Base-by-base conservation (phyloP, 2,888 invertebrate genomes). In the Nectonema munidae region DNA sequence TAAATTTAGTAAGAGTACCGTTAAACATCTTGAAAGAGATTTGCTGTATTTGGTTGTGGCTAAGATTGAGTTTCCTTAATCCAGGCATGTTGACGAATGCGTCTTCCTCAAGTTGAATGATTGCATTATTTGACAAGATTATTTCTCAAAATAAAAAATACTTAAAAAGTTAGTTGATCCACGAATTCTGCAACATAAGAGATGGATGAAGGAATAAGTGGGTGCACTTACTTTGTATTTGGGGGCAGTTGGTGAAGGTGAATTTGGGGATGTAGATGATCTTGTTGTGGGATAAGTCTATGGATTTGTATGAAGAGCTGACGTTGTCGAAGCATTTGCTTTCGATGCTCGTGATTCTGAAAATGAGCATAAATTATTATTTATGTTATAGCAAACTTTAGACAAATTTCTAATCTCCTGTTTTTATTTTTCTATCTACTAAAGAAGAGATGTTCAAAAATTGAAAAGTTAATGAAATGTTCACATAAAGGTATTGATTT, bases 31-130 rank as follows among this genome's bases (percentile, higher is more conserved):
- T 16, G 9, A 20, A 16, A 6, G 5, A 19, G 11, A 34, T 5
- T 4, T 34, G 19, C 6, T 6, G 6, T 6, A 34, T 11, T n/a
- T 19, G 35, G 20, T 34, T 34, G 19, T 34, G 6, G 19, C 35
- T 34, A 4, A 34, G 6, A 19, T 34, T 34, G 4, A 34, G 19
- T 11, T 5, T 19, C 6, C 6, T 5, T 14, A 34, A 5, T 16
- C 19, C 19, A 5, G 20, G 6, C 35, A 34, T 34, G 18, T 34
- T 19, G 5, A 34, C 35, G 19, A 34, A 34, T 4, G 35, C 20
- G 6, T 34, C 35, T 6, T 34, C 19, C 20, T 34, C 35, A 5
- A 34, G 5, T 9, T 15, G 5, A 6, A 19, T 19, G 5, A 34
- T 5, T 4, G 6, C 5, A 19, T 34, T 34, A 9, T 34, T 5